Evolutionary conservation across 2,797 vertebrate species (phyloP).

Genomic region (Alosa sapidissima): DNA sequence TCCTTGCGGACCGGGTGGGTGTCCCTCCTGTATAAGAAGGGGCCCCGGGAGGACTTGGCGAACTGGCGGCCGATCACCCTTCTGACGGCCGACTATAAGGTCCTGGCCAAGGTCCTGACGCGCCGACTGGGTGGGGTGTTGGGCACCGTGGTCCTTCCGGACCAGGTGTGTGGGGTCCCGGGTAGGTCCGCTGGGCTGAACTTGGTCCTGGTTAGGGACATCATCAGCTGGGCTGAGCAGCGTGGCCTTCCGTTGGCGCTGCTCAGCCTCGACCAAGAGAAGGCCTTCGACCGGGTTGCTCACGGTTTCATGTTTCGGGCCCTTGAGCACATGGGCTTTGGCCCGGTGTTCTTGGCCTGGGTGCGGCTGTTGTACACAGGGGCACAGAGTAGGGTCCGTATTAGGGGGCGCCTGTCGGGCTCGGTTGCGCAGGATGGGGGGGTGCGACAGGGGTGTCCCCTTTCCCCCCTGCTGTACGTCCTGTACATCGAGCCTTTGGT

Average conservation of each 20-base stretch:
- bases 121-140: too few relatives aligned
- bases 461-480: slow-evolving; percentile 26
- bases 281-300: background rate
- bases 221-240: background rate
- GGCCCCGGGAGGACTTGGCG: background rate
- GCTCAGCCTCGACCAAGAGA: background rate
- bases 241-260: background rate
- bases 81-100: background rate
- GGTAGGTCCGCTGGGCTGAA: background rate
- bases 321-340: too few relatives aligned
- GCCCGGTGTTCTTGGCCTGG: too few relatives aligned
- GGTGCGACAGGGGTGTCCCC: slow-evolving; percentile 34
- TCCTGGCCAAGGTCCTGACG: background rate
- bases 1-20: too few relatives aligned
- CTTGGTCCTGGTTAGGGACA: background rate
- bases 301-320: too few relatives aligned
- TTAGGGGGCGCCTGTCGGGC: too few relatives aligned
- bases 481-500: slow-evolving; percentile 29
- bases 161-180: background rate
- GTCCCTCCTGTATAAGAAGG: too few relatives aligned
- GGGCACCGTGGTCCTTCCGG: too few relatives aligned
- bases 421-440: slow-evolving; percentile 3
- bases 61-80: background rate
- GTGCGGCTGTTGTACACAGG: too few relatives aligned
- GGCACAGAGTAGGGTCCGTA: too few relatives aligned